These are phyloP conservation scores for Drosophila kohkoa DNA, from an alignment of 1,140 invertebrate species.

Conservation along the genomic window DNA sequence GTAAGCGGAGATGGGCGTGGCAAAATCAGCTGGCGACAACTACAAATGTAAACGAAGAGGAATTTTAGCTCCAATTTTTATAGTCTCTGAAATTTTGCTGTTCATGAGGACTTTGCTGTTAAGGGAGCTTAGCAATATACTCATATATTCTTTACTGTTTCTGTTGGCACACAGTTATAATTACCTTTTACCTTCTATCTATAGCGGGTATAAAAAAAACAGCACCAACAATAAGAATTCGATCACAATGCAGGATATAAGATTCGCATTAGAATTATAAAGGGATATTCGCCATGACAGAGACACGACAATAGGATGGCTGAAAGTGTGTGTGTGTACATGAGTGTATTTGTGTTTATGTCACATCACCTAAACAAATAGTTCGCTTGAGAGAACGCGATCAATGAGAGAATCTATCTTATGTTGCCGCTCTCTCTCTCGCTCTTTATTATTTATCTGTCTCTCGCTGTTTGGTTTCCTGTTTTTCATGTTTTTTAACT, in stretches of 20 bases:
- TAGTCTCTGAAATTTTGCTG: too few relatives aligned
- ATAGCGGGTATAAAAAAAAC: slow-evolving; percentile 18
- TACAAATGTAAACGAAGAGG: too few relatives aligned
- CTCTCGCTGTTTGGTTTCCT: not conserved
- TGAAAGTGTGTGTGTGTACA: slow-evolving; percentile 12
- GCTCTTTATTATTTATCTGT: not conserved
- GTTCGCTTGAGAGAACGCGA: slow-evolving; percentile 34
- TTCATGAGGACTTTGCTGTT: too few relatives aligned
- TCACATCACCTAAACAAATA: slow-evolving; percentile 67
- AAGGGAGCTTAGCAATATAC: too few relatives aligned
- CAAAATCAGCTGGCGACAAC: too few relatives aligned
- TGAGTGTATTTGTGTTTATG: slow-evolving; percentile 33
- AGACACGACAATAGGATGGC: slow-evolving; percentile 37
- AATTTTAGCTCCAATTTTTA: too few relatives aligned
- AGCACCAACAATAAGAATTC: slow-evolving; percentile 19
- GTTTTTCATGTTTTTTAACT: slow-evolving; percentile 22
- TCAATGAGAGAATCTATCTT: slow-evolving; percentile 1
- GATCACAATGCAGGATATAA: slow-evolving; percentile 49
- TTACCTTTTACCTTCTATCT: too few relatives aligned
- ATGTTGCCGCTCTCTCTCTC: not conserved
- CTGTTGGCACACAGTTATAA: too few relatives aligned
- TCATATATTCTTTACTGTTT: too few relatives aligned
- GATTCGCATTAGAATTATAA: slow-evolving; percentile 70
- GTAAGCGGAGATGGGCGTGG: too few relatives aligned
- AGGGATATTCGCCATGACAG: slow-evolving; percentile 55